Base-by-base conservation (phyloP, 2,888 invertebrate species). In the Syrphus vitripennis region DNA sequence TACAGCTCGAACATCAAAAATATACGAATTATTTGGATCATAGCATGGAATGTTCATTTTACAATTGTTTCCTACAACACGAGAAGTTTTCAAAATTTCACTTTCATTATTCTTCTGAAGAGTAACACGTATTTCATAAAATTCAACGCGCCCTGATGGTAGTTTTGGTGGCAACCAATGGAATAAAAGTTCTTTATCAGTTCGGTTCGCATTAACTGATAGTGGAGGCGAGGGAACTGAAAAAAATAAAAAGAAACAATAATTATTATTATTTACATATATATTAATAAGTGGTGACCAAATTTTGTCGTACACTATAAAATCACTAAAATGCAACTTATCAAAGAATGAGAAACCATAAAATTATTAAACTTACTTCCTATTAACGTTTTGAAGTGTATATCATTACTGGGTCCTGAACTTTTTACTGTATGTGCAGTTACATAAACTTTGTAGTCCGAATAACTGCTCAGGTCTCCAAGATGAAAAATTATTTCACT, bases 351-450 rank as follows among this genome's bases (percentile, higher is more conserved):
- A n/a, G n/a, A n/a, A n/a, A n/a, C n/a, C n/a, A n/a, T n/a, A 37
- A 63, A 24, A 14, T 14, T 14, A 31, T 4, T 26, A 1, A 79
- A 90, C 90, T 90, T 88, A 92, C 92, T 88, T 88, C 96, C 96
- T 87, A 96, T 94, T 80, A 93, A 93, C 0, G 96, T 96, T 29
- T 93, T 92, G 1, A 94, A 92, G 87, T 92, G 91, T 50, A 95
- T 92, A 1, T 93, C 92, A 87, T 93, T 92, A 63, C 94, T 94
- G 10, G 92, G 90, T 29, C 93, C 90, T 2, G 97, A 97, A 89
- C 95, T 96, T 48, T 93, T 91, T 0, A 93, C 92, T 0, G 96
- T 97, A 89, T 96, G 96, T 1, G 97, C 97, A 55, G 93, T 93
- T 0, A 97, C 94, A 74, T 93, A 93, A 24, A 97, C 94, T 63